These are phyloP conservation scores for Shargacucullia verbasci DNA, from an alignment of 2,888 invertebrate genomes.

Conservation along the genomic window DNA sequence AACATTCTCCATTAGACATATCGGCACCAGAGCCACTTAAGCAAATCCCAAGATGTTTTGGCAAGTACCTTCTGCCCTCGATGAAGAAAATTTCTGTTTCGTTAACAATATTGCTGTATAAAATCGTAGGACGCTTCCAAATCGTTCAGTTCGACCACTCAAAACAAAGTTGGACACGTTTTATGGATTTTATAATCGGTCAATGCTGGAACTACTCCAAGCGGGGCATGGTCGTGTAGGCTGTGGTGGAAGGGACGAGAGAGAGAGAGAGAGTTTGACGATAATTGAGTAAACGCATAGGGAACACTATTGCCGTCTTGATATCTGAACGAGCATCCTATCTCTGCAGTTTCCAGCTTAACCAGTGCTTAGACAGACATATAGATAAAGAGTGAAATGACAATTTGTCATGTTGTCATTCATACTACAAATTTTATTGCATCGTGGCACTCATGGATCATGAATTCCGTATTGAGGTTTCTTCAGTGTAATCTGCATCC, in stretches of 20 bases:
- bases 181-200: conserved; percentile 84
- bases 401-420: too few species aligned
- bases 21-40: conserved; percentile 49
- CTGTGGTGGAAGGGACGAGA: conserved; percentile 30
- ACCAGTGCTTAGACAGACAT: too few species aligned
- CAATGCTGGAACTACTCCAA: conserved; percentile 78
- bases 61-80: conserved; percentile 43
- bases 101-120: conserved; percentile 57
- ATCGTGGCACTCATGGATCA: too few species aligned
- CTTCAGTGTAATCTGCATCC: too few species aligned
- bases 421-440: too few species aligned
- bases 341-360: too few species aligned
- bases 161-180: conserved; percentile 78
- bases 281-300: neutral
- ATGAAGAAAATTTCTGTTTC: conserved; percentile 49
- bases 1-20: conserved; percentile 42
- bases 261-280: conserved; percentile 5
- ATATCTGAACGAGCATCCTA: too few species aligned
- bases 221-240: conserved; percentile 43
- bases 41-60: conserved; percentile 43
- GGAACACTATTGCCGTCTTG: too few species aligned
- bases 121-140: conserved; percentile 64
- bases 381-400: too few species aligned
- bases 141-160: conserved; percentile 57
- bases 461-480: too few species aligned